phyloP scores from a whole-genome alignment of 2,888 invertebrate species.

The Octonoba sinensis region DNA sequence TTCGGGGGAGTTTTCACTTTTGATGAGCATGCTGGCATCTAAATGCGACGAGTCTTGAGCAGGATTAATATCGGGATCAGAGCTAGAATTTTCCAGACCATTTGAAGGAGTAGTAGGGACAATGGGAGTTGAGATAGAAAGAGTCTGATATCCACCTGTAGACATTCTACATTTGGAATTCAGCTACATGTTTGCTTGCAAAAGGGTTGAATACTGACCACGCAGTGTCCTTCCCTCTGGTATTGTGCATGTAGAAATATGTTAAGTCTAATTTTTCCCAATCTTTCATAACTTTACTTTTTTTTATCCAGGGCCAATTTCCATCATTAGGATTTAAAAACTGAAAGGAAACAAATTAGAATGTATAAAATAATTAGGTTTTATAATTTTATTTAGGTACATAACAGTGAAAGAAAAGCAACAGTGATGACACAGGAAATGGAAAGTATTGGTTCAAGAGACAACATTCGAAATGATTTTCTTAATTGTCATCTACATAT shows the following conservation, averaged over 20 bases:
- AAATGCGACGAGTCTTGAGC: constrained; percentile 28
- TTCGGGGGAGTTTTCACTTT: constrained; percentile 53
- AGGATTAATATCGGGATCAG: constrained; percentile 26
- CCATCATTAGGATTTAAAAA: constrained; percentile 19
- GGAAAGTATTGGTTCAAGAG: too few relatives aligned
- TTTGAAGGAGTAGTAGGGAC: constrained; percentile 47
- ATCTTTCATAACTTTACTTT: constrained; percentile 52
- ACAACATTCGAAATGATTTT: too few relatives aligned
- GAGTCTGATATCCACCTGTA: constrained; percentile 55
- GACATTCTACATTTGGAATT: constrained; percentile 54
- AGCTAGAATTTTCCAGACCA: constrained; percentile 28
- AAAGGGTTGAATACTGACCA: constrained; percentile 20
- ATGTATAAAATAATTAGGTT: not conserved
- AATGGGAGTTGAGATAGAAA: constrained; percentile 52
- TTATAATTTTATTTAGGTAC: too few relatives aligned
- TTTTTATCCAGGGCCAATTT: constrained; percentile 51
- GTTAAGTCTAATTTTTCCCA: constrained; percentile 16
- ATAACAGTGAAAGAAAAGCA: too few relatives aligned
- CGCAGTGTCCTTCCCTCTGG: constrained; percentile 19
- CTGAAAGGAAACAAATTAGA: constrained; percentile 10
- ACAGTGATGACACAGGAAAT: too few relatives aligned
- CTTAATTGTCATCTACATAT: too few relatives aligned
- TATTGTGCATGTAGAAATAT: constrained; percentile 10
- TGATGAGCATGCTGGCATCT: constrained; percentile 45
- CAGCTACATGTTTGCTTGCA: constrained; percentile 18